Percentiles rank a stretch among this genome's conserved stretches.
Evolutionary conservation across 2,797 vertebrate genomes (phyloP).

Genomic region (Halcyon smyrnensis): DNA sequence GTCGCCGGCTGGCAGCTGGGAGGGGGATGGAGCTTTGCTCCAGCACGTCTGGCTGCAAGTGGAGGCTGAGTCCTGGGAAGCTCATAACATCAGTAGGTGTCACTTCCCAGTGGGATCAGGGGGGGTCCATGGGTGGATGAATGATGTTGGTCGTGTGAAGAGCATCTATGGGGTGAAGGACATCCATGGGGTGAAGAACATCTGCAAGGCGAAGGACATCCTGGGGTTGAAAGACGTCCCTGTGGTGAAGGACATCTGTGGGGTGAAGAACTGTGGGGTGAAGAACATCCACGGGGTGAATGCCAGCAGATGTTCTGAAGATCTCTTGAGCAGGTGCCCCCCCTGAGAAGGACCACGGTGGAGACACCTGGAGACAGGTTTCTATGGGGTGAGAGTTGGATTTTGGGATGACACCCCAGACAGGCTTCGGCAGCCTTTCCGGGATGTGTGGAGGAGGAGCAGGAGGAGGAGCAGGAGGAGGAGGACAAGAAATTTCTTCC

Average conservation of each 20-base stretch:
- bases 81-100: fast-evolving
- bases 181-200: fast-evolving
- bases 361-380: fast-evolving
- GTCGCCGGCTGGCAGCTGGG: neutral
- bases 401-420: fast-evolving
- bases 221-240: neutral
- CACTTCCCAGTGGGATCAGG: neutral
- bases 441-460: neutral
- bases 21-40: fast-evolving
- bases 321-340: too few relatives aligned
- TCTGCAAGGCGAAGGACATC: fast-evolving
- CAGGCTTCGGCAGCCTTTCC: fast-evolving
- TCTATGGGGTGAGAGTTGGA: neutral
- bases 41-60: fast-evolving
- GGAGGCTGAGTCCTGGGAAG: neutral
- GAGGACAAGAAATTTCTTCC: neutral
- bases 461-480: neutral
- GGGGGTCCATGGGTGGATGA: fast-evolving
- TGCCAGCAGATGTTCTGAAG: neutral
- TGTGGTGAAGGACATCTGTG: neutral
- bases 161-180: neutral
- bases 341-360: fast-evolving
- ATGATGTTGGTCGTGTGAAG: neutral
- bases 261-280: neutral
- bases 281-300: neutral